Percentiles rank a stretch among this genome's conserved stretches.
Evolutionary conservation across 2,888 invertebrate genomes (phyloP).

Genomic region (Dryadula phaetusa): DNA sequence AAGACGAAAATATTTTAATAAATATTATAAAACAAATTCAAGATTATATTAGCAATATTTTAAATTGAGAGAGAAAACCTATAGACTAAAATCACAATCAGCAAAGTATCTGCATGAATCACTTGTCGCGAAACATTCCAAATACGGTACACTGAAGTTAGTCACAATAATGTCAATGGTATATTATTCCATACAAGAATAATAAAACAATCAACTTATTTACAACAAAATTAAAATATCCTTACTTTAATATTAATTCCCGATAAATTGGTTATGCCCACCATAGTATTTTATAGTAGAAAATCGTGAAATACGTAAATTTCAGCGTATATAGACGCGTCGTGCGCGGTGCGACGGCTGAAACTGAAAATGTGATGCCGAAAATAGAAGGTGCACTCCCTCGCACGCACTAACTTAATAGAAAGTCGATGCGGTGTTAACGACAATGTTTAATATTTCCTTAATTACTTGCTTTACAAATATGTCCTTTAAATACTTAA

Average conservation of each 20-base stretch:
- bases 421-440: conserved; percentile 31
- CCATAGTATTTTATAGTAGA: conserved; percentile 35
- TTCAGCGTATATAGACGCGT: conserved; percentile 63
- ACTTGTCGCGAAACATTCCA: conserved; percentile 25
- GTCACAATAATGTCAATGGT: not conserved
- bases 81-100: not conserved
- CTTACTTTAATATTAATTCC: conserved; percentile 81
- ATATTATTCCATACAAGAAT: conserved; percentile 36
- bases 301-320: conserved; percentile 37
- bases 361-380: conserved; percentile 77
- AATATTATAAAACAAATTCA: not conserved
- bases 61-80: not conserved
- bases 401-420: conserved; percentile 41
- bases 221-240: conserved; percentile 35
- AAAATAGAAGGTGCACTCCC: conserved; percentile 78
- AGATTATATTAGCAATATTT: not conserved
- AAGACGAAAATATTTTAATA: not conserved
- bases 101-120: conserved; percentile 6
- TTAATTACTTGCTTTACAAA: conserved; percentile 11
- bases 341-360: conserved; percentile 66
- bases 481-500: too few species aligned
- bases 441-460: not conserved
- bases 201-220: conserved; percentile 12
- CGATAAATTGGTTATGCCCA: conserved; percentile 59
- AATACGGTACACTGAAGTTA: conserved; percentile 32